phyloP scores from a whole-genome alignment of 2,113 vertebrate genomes.

The Maccullochella peelii region DNA sequence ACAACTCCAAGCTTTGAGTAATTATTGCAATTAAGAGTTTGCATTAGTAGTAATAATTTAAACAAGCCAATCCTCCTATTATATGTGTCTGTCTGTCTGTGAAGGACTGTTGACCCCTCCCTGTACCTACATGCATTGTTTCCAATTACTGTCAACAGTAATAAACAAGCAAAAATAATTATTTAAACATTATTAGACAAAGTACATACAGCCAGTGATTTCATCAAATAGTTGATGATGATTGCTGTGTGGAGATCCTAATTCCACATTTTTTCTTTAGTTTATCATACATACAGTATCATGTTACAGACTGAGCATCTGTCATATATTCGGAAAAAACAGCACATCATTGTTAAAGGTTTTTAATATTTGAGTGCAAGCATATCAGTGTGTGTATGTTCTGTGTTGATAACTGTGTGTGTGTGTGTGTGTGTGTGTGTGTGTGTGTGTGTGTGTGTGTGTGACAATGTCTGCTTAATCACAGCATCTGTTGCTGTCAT shows the following conservation, averaged over 20 bases:
- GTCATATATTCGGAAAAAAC: background rate
- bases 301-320: background rate
- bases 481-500: conserved; percentile 71
- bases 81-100: background rate
- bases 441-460: background rate
- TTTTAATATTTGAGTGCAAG: background rate
- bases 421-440: background rate
- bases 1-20: background rate
- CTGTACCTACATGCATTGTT: background rate
- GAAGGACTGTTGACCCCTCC: background rate
- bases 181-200: background rate
- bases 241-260: background rate
- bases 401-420: background rate
- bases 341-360: background rate
- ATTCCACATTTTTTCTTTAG: background rate
- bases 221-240: background rate
- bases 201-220: background rate
- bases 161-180: background rate
- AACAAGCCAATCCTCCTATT: background rate
- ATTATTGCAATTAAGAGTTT: conserved; percentile 1
- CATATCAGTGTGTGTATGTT: background rate
- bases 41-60: background rate
- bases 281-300: background rate
- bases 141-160: background rate
- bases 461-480: conserved; percentile 46